These are phyloP conservation scores for Dasypogon diadema DNA, from an alignment of 2,888 invertebrate genomes.

Conservation along the genomic window DNA sequence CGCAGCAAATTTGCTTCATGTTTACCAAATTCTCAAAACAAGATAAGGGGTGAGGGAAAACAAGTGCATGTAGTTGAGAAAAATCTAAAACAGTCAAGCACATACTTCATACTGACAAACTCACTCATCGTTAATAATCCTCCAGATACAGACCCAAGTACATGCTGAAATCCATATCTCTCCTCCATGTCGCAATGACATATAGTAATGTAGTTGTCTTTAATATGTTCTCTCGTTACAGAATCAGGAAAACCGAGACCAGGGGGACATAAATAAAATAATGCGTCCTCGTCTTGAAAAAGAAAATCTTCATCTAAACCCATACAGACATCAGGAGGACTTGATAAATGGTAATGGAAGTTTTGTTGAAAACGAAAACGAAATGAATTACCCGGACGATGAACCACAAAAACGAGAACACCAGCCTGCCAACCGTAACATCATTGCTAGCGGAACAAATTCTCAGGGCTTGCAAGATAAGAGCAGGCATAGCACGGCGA, in stretches of 20 bases:
- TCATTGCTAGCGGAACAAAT: conserved; percentile 44
- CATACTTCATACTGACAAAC: too few relatives aligned
- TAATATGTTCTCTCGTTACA: conserved; percentile 26
- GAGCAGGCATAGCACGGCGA: conserved; percentile 12
- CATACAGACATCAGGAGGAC: conserved; percentile 49
- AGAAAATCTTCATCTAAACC: conserved; percentile 15
- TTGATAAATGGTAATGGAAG: conserved; percentile 51
- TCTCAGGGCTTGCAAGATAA: conserved; percentile 39
- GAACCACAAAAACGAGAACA: conserved; percentile 40
- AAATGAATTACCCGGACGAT: conserved; percentile 49
- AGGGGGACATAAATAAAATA: conserved; percentile 32
- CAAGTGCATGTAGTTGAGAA: too few relatives aligned
- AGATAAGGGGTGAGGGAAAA: too few relatives aligned
- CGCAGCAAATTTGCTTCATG: too few relatives aligned
- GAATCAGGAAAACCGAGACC: conserved; percentile 26
- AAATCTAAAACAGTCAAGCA: too few relatives aligned
- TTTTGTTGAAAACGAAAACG: conserved; percentile 47
- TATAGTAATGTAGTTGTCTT: neutral
- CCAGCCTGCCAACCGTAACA: conserved; percentile 8
- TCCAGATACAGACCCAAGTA: too few relatives aligned
- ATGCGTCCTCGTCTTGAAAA: neutral
- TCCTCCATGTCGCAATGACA: too few relatives aligned
- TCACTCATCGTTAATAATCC: too few relatives aligned
- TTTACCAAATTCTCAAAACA: too few relatives aligned
- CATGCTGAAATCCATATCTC: conserved; percentile 10